Evolutionary conservation across 2,113 vertebrate species (phyloP), one percentile per base, ranked within the genome.

Genomic region (Heteronetta atricapilla): DNA sequence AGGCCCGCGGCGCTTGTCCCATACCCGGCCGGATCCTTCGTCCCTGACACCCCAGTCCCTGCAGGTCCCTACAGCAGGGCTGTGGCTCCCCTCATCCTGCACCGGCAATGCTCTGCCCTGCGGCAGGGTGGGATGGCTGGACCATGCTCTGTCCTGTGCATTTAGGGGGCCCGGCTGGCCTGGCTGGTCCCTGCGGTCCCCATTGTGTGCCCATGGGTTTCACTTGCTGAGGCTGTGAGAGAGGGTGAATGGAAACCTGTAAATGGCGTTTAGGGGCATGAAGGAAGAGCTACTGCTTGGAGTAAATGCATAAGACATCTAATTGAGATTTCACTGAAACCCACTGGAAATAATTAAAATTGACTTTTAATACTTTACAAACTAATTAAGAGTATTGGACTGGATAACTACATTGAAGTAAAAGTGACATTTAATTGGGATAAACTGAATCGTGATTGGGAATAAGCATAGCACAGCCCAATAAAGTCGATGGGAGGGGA

Each of bases 311-410:
- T 26, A 53, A 60, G 74, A 72, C 13, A 26, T 52, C 82, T 96
- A 82, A 96, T 81, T 86, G 96, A 96, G 97, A 96, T 89, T 97
- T 95, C 93, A 88, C 48, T 28, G 66, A 96, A 97, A 96, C 87
- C 85, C 93, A 79, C 89, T 93, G 92, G 93, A 97, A 97, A 97
- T 93, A 96, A 96, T 96, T 95, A 93, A 96, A 96, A 96, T 94
- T 90, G 90, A 96, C 95, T 97, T 91, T 93, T 96, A 95, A 96
- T 90, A 84, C 95, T 97, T 95, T 77, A 93, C 87, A 94, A 88
- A 96, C 80, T 95, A 96, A 97, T 97, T 97, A 97, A 92, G 96
- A 97, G 59, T 96, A 96, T 94, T 90, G 95, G 94, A 84, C 96
- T 96, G 94, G 95, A 95, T 93, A 95, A 94, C 94, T 90, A 66